These are phyloP conservation scores for Propithecus coquereli DNA, from an alignment of 2,113 vertebrate genomes.

Conservation along the genomic window DNA sequence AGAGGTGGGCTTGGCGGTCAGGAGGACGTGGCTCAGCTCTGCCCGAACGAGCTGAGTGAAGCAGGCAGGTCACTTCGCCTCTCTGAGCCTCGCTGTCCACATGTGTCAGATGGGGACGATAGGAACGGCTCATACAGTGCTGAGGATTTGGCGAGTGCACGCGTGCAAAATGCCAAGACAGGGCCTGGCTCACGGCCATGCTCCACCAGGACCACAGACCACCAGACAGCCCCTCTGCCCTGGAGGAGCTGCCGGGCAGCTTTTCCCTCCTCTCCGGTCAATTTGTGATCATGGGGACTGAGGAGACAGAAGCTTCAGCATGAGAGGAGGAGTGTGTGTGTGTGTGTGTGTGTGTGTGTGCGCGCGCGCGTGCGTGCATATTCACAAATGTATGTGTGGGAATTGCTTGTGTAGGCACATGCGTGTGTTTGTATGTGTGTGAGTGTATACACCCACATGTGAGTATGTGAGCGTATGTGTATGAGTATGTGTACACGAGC, in stretches of 20 bases:
- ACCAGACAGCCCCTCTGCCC: fast-evolving
- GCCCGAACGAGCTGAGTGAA: background rate
- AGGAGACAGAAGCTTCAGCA: background rate
- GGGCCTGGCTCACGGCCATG: background rate
- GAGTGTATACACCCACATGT: too few relatives aligned
- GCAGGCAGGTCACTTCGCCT: background rate
- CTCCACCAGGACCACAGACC: too few relatives aligned
- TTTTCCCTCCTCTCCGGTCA: background rate
- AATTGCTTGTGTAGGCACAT: background rate
- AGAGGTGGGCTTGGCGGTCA: background rate
- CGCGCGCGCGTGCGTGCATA: too few relatives aligned
- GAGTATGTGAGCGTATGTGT: background rate
- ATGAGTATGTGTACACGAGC: background rate
- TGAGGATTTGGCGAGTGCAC: fast-evolving
- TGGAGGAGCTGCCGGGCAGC: background rate
- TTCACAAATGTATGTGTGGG: background rate
- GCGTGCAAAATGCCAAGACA: background rate
- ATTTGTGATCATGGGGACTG: background rate
- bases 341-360: background rate
- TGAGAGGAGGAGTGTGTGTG: background rate
- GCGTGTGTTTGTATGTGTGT: fast-evolving
- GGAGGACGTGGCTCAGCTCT: background rate
- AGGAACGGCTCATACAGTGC: fast-evolving
- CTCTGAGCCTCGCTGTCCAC: background rate
- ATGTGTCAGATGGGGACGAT: background rate